Base-by-base conservation (phyloP, 1,140 invertebrate genomes). In the Lepidurus apus region DNA sequence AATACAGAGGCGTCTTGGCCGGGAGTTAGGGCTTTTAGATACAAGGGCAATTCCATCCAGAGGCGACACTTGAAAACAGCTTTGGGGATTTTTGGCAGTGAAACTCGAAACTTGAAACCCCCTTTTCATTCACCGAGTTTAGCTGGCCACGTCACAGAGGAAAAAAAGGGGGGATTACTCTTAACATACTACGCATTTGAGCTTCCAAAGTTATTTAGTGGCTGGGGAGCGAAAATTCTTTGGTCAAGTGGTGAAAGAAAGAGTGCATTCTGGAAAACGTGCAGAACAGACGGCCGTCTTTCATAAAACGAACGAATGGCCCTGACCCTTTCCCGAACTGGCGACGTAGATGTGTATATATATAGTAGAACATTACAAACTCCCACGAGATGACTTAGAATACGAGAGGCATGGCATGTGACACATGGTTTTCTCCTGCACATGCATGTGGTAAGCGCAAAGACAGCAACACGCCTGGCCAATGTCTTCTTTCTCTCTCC, bases 341-440 rank as follows among this genome's bases (percentile, higher is more conserved):
- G 53, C 53, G 53, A 65, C 53, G 53, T 65, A 21, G 6, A 21
- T 65, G 21, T 65, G 13, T 21, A 21, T 65, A 65, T 47, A 3
- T 47, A 17, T 65, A 65, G 17, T 65, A 13, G 53, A 65, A 65
- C 53, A 21, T 65, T 65, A 65, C 53, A 21, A 17, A 65, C 53
- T 65, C 53, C 53, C 53, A 65, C 53, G 53, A 65, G 21, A 65
- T 10, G 45, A 65, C 17, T 65, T 21, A 9, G 17, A n/a, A 3
- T 65, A 65, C 53, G 6, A 17, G 13, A 21, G 53, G 17, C 53
- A 21, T 65, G 53, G 17, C 53, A 65, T 65, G 17, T 65, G 53
- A 65, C 53, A 65, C 53, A 65, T 65, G 53, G 53, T 65, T 65
- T 65, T 65, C 53, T 65, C 53, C 3, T 65, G 53, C 53, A 65